Evolutionary conservation across 2,797 vertebrate genomes (phyloP), one percentile per base, ranked within the genome.

Genomic region (Sebastolobus alascanus): DNA sequence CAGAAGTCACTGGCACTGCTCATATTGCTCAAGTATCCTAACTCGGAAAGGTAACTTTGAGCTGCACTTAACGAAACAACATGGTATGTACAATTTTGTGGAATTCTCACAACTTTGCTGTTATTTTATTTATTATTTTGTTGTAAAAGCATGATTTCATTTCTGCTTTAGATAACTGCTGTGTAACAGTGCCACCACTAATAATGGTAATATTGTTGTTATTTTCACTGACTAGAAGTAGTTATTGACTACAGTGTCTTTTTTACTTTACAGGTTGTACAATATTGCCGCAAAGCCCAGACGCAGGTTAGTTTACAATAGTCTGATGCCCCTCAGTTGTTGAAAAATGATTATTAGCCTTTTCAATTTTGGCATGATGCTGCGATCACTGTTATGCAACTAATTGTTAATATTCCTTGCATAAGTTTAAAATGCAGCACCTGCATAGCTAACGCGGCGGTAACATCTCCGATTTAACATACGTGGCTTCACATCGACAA

Each of bases 1-100:
- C 54, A 74, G 88, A 60, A 88, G 88, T 77, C 89, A 89, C 63
- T 91, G 86, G 84, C 84, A 89, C 74, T 88, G 89, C 35, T 68
- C 85, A 2, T 79, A 31, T 22, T 90, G 86, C 69, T 35, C 27
- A 4, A 86, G 83, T 74, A 80, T 85, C 6, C 64, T 87, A 59
- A 59, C 73, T 81, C 74, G 81, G 8, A 84, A 73, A 77, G 54
- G 55, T 18, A 83, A 77, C 84, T 90, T 90, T 59, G 77, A 84
- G 52, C 22, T 6, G 20, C 90, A 91, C 73, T 18, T 90, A 6
- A 79, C 66, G 4, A 87, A 90, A 56, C 71, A 74, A 27, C 82
- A 87, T 5, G 18, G 88, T 84, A 52, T 16, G 81, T 84, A 76
- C 7, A 29, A 1, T 25, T 31, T 38, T 4, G 29, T 56, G 12